Evolutionary conservation across 53 echinoderm and acorn worm genomes (phyloP), one percentile per base, ranked within the genome.

Genomic region (Actinopyga echinites): DNA sequence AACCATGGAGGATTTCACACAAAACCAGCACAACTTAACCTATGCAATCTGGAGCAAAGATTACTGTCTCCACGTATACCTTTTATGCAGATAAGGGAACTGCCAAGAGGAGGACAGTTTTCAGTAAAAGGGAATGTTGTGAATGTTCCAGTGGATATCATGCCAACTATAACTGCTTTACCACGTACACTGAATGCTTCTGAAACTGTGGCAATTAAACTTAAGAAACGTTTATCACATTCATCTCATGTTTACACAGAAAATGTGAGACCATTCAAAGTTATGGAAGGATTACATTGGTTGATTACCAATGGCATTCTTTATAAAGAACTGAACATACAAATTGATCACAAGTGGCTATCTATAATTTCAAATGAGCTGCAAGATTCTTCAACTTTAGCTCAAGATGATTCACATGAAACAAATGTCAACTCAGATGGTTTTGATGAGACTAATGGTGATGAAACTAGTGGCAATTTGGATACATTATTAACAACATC

Each of bases 21-120:
- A 6, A 58, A 69, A 34, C 87, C 87, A 56, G 25, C 53, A 33
- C 64, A 82, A 56, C 59, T 87, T 22, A 28, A 87, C 6, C 20
- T 82, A 3, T 32, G 49, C 38, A 28, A 35, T 19, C 64, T 88
- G 24, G 88, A 74, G 59, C 74, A 88, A 61, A 35, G 88, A n/a
- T 29, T 83, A 6, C 21, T 88, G 26, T 69, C 75, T 36, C 83
- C 73, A 11, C 40, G 83, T 22, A 88, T 83, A 40, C 74, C 88
- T 37, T 88, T 83, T 34, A 83, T 88, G 88, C 83, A 88, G 53
- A 67, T 88, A 40, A 35, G 62, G 57, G 74, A 88, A 74, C 29
- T 88, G 22, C 83, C 86, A 19, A 88, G 74, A 60, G 88, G 75
- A 26, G 34, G 88, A 28, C 86, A 86, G 45, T 52, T 38, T 44